A percentile compares a stretch with the other conserved stretches of the same genome.
Conservation (phyloP, 2,113 vertebrate genomes). For the Clarias macrocephalus region DNA sequence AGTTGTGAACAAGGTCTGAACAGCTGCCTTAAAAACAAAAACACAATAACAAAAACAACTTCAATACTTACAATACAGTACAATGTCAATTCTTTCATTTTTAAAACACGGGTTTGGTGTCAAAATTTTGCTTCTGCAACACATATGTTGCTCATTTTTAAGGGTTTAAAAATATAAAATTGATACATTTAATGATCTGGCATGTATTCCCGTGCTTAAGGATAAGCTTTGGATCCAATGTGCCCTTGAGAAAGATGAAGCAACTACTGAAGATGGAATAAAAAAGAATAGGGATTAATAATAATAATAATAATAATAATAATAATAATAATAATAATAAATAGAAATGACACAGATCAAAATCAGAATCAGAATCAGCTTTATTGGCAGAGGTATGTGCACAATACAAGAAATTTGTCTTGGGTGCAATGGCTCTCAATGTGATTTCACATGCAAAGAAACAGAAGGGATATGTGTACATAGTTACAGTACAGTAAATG, state of each 20-base stretch:
- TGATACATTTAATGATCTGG: neutral
- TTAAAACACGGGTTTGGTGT: neutral
- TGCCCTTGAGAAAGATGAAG: neutral
- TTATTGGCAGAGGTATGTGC: too few relatives aligned
- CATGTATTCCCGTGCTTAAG: neutral
- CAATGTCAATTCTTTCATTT: too few relatives aligned
- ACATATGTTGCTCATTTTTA: neutral
- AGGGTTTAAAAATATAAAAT: neutral
- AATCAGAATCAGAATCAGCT: too few relatives aligned
- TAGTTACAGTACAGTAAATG: too few relatives aligned
- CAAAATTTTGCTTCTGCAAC: too few relatives aligned
- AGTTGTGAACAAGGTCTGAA: conserved; percentile 72
- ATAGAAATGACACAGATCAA: neutral
- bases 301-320: too few relatives aligned
- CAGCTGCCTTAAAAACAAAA: conserved; percentile 36
- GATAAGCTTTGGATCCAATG: neutral
- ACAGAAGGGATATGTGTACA: too few relatives aligned
- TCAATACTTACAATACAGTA: conserved; percentile 23
- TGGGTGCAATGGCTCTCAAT: too few relatives aligned
- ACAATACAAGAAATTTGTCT: too few relatives aligned
- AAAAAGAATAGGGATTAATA: neutral
- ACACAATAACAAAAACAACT: conserved; percentile 21
- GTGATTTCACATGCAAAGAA: too few relatives aligned
- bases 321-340: too few relatives aligned
- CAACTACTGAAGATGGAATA: neutral